phyloP scores from a whole-genome alignment of 2,888 invertebrate genomes.

The Idaea aversata region DNA sequence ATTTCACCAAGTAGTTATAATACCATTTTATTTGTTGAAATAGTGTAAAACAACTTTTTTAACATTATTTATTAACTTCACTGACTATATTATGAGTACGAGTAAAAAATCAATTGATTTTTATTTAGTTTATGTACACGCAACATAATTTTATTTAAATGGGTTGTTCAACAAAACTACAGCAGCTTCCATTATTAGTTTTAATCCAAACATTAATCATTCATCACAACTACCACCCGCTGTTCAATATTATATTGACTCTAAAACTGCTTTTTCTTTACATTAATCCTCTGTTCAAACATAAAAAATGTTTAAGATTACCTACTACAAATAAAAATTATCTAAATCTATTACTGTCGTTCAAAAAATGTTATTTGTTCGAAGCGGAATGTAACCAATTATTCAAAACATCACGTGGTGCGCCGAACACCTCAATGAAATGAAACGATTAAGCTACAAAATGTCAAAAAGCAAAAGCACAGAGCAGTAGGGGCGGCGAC shows the following conservation, averaged over 20 bases:
- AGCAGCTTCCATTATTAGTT: conserved; percentile 45
- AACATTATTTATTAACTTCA: no score
- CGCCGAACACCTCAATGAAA: conserved; percentile 64
- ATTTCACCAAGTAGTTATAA: no score
- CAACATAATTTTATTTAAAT: background rate
- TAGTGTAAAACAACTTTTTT: no score
- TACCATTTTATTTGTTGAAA: no score
- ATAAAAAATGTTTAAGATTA: conserved; percentile 30
- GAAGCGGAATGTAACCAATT: conserved; percentile 42
- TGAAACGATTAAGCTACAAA: conserved; percentile 76
- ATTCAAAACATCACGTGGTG: conserved; percentile 53
- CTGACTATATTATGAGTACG: background rate
- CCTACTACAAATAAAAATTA: conserved; percentile 26
- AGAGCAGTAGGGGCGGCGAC: conserved; percentile 78
- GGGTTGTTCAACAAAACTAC: conserved; percentile 29
- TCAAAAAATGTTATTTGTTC: conserved; percentile 27
- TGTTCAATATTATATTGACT: conserved; percentile 51
- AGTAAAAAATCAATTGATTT: background rate
- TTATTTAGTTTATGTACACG: background rate
- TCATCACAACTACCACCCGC: conserved; percentile 54
- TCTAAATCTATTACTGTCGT: conserved; percentile 27
- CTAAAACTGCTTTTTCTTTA: conserved; percentile 46
- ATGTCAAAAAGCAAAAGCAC: conserved; percentile 80
- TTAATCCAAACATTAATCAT: conserved; percentile 57
- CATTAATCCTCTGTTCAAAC: conserved; percentile 45